Percentiles rank a stretch among this genome's conserved stretches.
Conservation (phyloP, 2,888 invertebrate species). For the Sturmia bella region DNA sequence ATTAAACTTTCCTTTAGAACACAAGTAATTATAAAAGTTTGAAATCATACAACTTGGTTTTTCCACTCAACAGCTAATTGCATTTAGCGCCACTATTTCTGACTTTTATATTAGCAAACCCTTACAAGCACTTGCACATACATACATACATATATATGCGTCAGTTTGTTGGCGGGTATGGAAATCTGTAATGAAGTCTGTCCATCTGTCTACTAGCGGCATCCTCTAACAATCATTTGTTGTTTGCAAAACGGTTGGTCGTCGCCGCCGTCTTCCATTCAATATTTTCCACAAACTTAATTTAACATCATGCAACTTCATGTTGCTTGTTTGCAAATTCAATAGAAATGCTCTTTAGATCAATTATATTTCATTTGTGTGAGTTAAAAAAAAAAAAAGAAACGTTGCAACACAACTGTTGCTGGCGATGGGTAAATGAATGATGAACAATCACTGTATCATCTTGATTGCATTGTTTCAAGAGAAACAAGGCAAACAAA, state of each 20-base stretch:
- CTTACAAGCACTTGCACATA: no score
- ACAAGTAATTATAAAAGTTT: conserved; percentile 14
- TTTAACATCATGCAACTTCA: neutral
- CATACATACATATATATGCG: no score
- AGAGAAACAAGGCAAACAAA: neutral
- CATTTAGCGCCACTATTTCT: neutral
- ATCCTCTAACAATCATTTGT: neutral
- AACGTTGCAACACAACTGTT: conserved; percentile 27
- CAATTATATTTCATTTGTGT: conserved; percentile 33
- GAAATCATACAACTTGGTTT: neutral
- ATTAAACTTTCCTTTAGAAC: neutral
- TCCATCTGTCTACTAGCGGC: neutral
- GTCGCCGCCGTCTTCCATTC: neutral
- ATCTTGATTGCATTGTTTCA: neutral
- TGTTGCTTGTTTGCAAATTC: conserved; percentile 13
- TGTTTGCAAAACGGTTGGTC: neutral
- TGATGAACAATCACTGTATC: neutral
- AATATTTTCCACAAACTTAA: conserved; percentile 3
- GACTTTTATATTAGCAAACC: neutral
- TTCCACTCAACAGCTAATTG: neutral
- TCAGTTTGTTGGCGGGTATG: no score
- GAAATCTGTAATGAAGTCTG: neutral
- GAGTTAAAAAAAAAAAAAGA: conserved; percentile 13
- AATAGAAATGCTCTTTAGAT: conserved; percentile 4
- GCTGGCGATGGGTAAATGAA: conserved; percentile 4